Evolutionary conservation across 2,113 vertebrate genomes (phyloP), one percentile per base, ranked within the genome.

Genomic region (Raja brachyura): DNA sequence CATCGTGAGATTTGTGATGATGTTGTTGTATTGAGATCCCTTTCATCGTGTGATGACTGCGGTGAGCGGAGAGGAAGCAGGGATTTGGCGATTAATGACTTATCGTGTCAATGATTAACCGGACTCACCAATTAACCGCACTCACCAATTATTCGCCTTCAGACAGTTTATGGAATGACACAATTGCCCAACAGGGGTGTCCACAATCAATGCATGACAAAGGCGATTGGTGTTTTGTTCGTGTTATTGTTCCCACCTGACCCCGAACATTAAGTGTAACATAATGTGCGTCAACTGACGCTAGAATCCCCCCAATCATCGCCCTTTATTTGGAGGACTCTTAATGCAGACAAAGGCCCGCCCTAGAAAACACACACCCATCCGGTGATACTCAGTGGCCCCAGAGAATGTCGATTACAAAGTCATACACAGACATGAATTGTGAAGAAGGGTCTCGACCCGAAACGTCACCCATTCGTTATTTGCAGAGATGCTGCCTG

Each of bases 101-200:
- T 88, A n/a, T 31, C 2, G 25, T 63, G 28, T 63, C 61, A 88
- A 88, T 88, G 59, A 88, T 88, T 88, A 66, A 88, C 83, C 61
- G 0, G 11, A 85, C 54, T 75, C 3, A 77, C 75, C 75, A 77
- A 77, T 14, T n/a, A 31, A 86, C 83, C 61, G 0, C 28, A 85
- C 54, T 74, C 2, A 77, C 75, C 75, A 77, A 77, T 16, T 31
- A 31, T 77, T 77, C 25, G 8, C 16, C 75, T 77, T 77, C 14
- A 13, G n/a, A 77, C 16, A 88, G n/a, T 86, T 63, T 63, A 88
- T 88, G 83, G 63, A 88, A 66, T 88, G 39, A 28, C n/a, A 5
- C 83, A 66, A 63, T 88, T 14, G n/a, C 56, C 28, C 83, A 88
- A 31, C 56, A 31, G 83, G 66, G 83, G 28, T 63, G 83, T 63